Conservation (phyloP, 2,888 invertebrate species). For the Bhutanitis thaidina region DNA sequence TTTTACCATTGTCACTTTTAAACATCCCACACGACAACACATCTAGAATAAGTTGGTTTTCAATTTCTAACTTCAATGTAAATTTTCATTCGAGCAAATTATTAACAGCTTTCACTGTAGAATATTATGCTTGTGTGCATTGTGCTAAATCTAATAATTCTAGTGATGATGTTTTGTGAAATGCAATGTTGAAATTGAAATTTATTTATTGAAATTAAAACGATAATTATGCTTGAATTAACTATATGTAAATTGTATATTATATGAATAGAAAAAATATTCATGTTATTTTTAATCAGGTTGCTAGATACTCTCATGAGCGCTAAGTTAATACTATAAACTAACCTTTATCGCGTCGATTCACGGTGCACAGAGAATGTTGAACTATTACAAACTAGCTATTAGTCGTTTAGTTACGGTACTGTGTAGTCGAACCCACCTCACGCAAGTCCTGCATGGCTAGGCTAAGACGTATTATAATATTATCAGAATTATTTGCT, state of each 20-base stretch:
- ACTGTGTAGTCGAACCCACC: slow-evolving; percentile 68
- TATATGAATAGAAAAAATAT: slow-evolving; percentile 60
- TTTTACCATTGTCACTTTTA: slow-evolving; percentile 8
- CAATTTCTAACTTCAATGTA: slow-evolving; percentile 18
- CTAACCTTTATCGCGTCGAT: slow-evolving; percentile 44
- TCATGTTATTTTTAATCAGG: slow-evolving; percentile 69
- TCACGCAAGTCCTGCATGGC: slow-evolving; percentile 58
- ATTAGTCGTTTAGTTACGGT: slow-evolving; percentile 49
- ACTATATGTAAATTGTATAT: slow-evolving; percentile 71
- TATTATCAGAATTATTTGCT: slow-evolving; percentile 70
- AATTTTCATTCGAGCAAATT: slow-evolving; percentile 18
- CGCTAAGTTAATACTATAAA: slow-evolving; percentile 45
- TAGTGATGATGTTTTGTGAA: slow-evolving; percentile 42
- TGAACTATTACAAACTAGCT: slow-evolving; percentile 42
- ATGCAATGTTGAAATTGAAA: slow-evolving; percentile 54
- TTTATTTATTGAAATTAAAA: slow-evolving; percentile 52
- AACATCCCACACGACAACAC: neutral
- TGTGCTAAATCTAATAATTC: slow-evolving; percentile 51
- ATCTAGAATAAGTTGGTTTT: slow-evolving; percentile 18
- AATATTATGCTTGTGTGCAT: slow-evolving; percentile 52
- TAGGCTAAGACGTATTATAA: slow-evolving; percentile 44
- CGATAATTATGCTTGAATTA: slow-evolving; percentile 62
- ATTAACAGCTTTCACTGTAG: slow-evolving; percentile 51
- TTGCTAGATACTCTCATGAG: slow-evolving; percentile 67
- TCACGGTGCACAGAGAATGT: slow-evolving; percentile 61